Base-by-base conservation (phyloP, 2,888 invertebrate species). In the Patella caerulea region DNA sequence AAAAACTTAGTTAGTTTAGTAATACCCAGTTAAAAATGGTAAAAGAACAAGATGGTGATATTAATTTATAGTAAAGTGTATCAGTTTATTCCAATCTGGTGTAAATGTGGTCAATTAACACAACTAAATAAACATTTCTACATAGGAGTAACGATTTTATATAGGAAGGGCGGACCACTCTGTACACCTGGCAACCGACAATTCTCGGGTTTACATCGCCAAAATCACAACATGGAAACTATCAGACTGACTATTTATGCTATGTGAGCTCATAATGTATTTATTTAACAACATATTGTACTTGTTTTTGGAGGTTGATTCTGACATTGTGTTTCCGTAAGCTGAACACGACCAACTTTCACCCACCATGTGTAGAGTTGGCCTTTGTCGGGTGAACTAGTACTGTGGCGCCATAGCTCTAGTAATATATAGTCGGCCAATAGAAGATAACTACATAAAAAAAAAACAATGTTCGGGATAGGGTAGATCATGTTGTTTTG, bases 271-370 rank as follows among this genome's bases (percentile, higher is more conserved):
- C 71, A 70, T 71, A 75, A 65, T 75, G 75, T 75, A 75, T 75
- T 75, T 75, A 75, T 75, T 75, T 75, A 75, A 75, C 75, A 75
- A 75, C 75, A 75, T 71, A 71, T 75, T 70, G 75, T 75, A 75
- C 75, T 75, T 75, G 75, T 75, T 75, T 75, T 75, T 75, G 19
- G 75, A 34, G 75, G 75, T 75, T 75, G 71, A 71, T 75, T 53
- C 71, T 75, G 71, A 75, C 75, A 75, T 75, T 75, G 75, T 75
- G 24, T 75, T 75, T 75, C 75, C 71, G 54, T 75, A 56, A 65
- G 65, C 65, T 24, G 65, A 65, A 65, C 65, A 65, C 65, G 24
- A 65, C 65, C 65, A 14, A 65, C 34, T 19, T 34, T n/a, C 17
- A 56, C 17, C 19, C 74, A 24, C 65, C 69, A 65, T 65, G 52